phyloP scores from a whole-genome alignment of 2,888 invertebrate species.

The Marronus borbonicus region DNA sequence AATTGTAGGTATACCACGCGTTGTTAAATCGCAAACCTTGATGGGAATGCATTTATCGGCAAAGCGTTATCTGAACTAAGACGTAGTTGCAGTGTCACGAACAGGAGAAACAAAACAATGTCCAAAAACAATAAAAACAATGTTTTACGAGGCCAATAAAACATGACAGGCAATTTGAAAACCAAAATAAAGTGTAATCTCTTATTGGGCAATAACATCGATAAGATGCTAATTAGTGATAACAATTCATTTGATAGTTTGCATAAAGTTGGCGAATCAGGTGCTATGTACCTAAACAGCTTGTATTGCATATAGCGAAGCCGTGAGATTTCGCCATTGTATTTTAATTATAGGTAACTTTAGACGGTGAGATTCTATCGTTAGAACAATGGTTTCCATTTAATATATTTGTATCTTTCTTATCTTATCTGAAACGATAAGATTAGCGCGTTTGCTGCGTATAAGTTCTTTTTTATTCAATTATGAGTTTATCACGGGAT shows the following conservation, averaged over 20 bases:
- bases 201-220: conserved; percentile 6
- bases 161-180: conserved; percentile 7
- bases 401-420: conserved; percentile 9
- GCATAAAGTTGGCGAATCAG: neutral
- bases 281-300: neutral
- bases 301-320: too few relatives aligned
- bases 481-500: conserved; percentile 1
- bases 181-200: conserved; percentile 3
- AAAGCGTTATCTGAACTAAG: neutral
- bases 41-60: too few relatives aligned
- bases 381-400: neutral
- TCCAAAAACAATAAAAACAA: neutral
- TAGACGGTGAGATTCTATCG: neutral
- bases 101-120: neutral
- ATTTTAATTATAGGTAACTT: neutral
- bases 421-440: conserved; percentile 23
- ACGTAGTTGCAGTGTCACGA: neutral
- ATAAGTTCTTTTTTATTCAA: neutral
- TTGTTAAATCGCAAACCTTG: too few relatives aligned
- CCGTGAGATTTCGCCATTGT: neutral
- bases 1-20: too few relatives aligned
- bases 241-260: too few relatives aligned
- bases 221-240: neutral
- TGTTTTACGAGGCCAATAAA: neutral
- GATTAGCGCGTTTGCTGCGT: neutral